Percentiles rank a stretch among this genome's conserved stretches.
phyloP scores from a whole-genome alignment of 23 tunicate species.

The Phallusia fumigata region DNA sequence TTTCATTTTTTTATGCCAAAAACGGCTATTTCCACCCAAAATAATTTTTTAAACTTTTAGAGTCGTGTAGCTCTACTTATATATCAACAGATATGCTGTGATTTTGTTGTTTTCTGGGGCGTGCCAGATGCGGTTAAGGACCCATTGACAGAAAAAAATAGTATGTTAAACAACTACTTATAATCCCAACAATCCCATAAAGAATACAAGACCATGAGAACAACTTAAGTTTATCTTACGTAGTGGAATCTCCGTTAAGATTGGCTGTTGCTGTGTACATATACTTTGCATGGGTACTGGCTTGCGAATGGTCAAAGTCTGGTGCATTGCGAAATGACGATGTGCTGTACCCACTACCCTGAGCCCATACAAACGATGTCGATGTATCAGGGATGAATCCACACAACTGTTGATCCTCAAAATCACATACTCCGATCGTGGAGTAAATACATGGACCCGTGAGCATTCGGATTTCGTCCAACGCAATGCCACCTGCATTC shows the following conservation, averaged over 20 bases:
- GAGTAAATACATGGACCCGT: constrained; percentile 40
- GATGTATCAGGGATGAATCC: constrained; percentile 23
- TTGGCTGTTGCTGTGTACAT: constrained; percentile 32
- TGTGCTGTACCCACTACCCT: constrained; percentile 22
- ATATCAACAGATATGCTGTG: no score
- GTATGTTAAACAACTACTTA: no score
- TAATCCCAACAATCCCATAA: no score
- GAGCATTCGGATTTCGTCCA: constrained; percentile 49
- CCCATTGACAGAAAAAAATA: no score
- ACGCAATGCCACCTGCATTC: constrained; percentile 67
- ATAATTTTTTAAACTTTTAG: no score
- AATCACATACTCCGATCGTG: constrained; percentile 61
- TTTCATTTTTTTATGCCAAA: no score
- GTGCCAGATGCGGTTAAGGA: no score
- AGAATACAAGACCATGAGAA: no score
- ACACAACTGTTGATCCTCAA: constrained; percentile 51
- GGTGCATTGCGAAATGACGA: constrained; percentile 29
- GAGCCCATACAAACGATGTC: constrained; percentile 25
- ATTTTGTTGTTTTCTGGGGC: no score
- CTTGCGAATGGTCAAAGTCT: constrained; percentile 37
- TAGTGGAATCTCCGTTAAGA: constrained; percentile 12
- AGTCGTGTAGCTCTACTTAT: no score
- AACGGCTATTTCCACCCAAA: no score
- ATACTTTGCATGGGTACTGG: constrained; percentile 30
- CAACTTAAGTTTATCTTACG: no score